phyloP scores from a whole-genome alignment of 2,888 invertebrate species.

The Norana najaformis region DNA sequence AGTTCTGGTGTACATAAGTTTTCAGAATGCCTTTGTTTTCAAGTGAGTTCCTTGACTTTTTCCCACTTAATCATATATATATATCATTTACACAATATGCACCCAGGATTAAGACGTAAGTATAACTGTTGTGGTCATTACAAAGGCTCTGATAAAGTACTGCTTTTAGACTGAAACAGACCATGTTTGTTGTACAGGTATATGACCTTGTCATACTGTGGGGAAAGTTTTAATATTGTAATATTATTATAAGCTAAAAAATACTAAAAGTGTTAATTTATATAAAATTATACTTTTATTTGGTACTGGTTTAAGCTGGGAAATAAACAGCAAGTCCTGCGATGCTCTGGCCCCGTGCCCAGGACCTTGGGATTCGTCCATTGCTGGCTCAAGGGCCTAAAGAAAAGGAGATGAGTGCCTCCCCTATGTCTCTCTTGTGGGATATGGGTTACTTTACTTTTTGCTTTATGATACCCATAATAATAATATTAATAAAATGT shows the following conservation, averaged over 20 bases:
- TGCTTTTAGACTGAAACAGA: not conserved
- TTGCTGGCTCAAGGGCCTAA: too few relatives aligned
- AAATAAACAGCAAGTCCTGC: too few relatives aligned
- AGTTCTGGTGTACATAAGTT: not conserved
- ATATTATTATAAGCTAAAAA: not conserved
- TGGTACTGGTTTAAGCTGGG: too few relatives aligned
- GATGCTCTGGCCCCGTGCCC: too few relatives aligned
- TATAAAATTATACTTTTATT: too few relatives aligned
- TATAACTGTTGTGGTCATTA: not conserved
- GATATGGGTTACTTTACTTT: too few relatives aligned
- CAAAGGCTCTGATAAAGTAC: not conserved
- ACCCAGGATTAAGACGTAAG: not conserved
- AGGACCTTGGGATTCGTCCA: too few relatives aligned
- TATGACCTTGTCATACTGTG: too few relatives aligned
- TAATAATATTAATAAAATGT: not conserved
- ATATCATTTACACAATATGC: not conserved
- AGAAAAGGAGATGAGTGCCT: too few relatives aligned
- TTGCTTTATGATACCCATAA: too few relatives aligned
- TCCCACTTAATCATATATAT: not conserved
- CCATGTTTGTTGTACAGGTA: too few relatives aligned
- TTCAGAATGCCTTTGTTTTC: not conserved
- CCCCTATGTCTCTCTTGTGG: too few relatives aligned
- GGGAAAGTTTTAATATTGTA: not conserved
- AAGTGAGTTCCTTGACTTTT: not conserved
- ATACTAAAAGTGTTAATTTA: not conserved